These are phyloP conservation scores for Tipula helvola DNA, from an alignment of 2,888 invertebrate species.

Conservation along the genomic window DNA sequence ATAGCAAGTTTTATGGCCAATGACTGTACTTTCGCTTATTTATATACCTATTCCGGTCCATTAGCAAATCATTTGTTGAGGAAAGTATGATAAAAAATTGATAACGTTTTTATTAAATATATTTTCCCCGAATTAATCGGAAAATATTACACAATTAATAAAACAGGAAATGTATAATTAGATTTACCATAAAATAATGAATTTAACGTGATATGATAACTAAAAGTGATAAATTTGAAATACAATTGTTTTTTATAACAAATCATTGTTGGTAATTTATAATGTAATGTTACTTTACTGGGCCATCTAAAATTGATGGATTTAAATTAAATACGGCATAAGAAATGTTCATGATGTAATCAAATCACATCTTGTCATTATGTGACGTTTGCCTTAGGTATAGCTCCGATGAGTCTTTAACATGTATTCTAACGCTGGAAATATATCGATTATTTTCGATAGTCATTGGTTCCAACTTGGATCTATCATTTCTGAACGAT, in stretches of 20 bases:
- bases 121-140: neutral
- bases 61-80: too few species aligned
- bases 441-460: neutral
- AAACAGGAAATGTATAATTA: neutral
- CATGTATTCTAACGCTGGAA: too few species aligned
- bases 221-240: neutral
- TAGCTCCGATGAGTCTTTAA: too few species aligned
- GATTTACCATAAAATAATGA: neutral
- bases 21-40: too few species aligned
- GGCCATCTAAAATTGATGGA: too few species aligned
- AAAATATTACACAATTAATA: neutral
- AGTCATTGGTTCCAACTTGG: neutral
- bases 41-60: too few species aligned
- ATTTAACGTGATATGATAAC: neutral
- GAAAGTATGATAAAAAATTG: too few species aligned
- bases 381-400: too few species aligned
- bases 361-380: neutral
- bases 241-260: neutral
- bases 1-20: too few species aligned
- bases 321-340: too few species aligned
- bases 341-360: neutral
- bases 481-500: neutral
- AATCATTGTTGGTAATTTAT: neutral
- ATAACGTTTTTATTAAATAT: too few species aligned
- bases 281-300: too few species aligned